Percentiles rank a stretch among this genome's conserved stretches.
These are phyloP conservation scores for Xylota segnis DNA, from an alignment of 2,888 invertebrate genomes.

Conservation along the genomic window DNA sequence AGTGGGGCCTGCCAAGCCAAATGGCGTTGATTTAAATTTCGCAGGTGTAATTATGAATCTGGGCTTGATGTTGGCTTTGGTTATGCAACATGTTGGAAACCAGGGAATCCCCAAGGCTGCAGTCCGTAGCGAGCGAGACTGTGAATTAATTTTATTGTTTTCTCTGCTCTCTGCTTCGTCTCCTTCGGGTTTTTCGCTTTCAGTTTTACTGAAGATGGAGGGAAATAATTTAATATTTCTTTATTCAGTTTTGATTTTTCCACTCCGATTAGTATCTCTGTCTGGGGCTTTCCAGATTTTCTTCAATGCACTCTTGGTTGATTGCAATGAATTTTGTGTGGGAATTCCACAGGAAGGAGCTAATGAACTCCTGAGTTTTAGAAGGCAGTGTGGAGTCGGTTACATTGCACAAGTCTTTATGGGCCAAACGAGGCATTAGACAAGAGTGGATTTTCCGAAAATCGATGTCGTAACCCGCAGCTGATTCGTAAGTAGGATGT, in stretches of 20 bases:
- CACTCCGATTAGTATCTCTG: constrained; percentile 42
- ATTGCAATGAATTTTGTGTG: constrained; percentile 18
- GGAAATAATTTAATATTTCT: neutral
- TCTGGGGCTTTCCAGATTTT: constrained; percentile 69
- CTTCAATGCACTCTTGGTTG: constrained; percentile 38
- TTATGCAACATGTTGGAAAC: constrained; percentile 46
- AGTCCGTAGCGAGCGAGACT: neutral
- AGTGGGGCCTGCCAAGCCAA: constrained; percentile 8
- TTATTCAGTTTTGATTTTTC: constrained; percentile 43
- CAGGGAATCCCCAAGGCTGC: constrained; percentile 73
- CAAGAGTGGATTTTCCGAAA: constrained; percentile 62
- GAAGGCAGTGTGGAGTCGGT: constrained; percentile 24
- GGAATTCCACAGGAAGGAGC: constrained; percentile 26
- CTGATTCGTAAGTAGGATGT: constrained; percentile 51
- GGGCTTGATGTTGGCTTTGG: constrained; percentile 13
- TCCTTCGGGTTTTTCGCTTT: constrained; percentile 16
- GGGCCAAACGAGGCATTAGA: constrained; percentile 18
- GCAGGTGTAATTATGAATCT: constrained; percentile 41
- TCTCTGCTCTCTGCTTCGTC: constrained; percentile 1
- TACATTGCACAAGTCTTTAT: constrained; percentile 12
- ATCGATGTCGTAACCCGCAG: constrained; percentile 49
- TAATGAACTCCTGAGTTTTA: constrained; percentile 29
- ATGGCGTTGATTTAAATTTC: neutral
- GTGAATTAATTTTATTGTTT: neutral
- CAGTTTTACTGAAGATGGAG: neutral